Conservation (phyloP, 1,140 invertebrate species). For the Macrotrachela quadricornifera region DNA sequence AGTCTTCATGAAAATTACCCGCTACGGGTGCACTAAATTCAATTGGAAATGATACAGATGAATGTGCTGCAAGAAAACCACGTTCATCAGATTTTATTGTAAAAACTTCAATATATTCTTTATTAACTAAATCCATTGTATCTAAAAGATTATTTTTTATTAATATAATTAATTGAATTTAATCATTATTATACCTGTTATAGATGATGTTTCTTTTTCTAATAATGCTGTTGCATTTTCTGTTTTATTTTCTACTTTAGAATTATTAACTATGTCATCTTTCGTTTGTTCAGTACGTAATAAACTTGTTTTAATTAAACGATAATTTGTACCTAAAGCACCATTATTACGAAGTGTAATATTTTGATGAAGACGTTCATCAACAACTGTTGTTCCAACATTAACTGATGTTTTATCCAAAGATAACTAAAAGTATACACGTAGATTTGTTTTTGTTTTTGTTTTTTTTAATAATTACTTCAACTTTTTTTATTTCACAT, state of each 20-base stretch:
- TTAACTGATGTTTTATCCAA: slow-evolving; percentile 11
- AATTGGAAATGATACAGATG: neutral
- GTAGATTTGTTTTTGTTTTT: neutral
- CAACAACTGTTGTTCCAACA: slow-evolving; percentile 28
- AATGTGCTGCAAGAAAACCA: slow-evolving; percentile 4
- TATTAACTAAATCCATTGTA: no score
- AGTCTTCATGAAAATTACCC: slow-evolving; percentile 7
- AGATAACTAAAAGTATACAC: neutral
- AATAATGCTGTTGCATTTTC: no score
- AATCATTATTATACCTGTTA: no score
- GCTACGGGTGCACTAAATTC: neutral
- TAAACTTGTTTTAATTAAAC: no score
- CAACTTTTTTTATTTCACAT: slow-evolving; percentile 30
- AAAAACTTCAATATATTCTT: no score
- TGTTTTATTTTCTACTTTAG: no score
- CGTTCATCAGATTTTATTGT: neutral
- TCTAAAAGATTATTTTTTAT: no score
- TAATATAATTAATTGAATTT: no score
- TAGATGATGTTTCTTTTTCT: no score
- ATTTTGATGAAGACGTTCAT: slow-evolving; percentile 21
- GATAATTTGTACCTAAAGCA: slow-evolving; percentile 25
- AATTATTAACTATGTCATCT: no score
- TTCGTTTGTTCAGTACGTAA: no score
- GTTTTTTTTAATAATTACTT: slow-evolving; percentile 16
- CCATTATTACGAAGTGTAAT: slow-evolving; percentile 26